Conservation (phyloP, 2,888 invertebrate genomes). For the Bhutanitis thaidina region DNA sequence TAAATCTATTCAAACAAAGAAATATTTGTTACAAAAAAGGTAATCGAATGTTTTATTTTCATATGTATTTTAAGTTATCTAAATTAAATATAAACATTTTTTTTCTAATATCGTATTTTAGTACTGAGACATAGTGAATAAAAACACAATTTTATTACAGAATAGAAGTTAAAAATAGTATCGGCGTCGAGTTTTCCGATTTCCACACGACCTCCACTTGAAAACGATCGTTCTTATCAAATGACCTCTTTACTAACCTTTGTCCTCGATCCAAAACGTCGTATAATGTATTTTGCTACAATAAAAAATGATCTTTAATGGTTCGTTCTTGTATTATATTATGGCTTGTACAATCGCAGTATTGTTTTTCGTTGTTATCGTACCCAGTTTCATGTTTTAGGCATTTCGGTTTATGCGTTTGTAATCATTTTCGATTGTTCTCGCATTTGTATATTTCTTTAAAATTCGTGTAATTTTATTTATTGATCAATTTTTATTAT, state of each 20-base stretch:
- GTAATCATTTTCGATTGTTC: slow-evolving; percentile 44
- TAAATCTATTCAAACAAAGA: too few relatives aligned
- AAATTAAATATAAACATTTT: too few relatives aligned
- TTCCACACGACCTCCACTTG: slow-evolving; percentile 61
- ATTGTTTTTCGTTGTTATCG: slow-evolving; percentile 58
- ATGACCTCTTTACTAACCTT: slow-evolving; percentile 68
- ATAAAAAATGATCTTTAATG: slow-evolving; percentile 33
- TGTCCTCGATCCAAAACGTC: slow-evolving; percentile 34
- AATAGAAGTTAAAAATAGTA: slow-evolving; percentile 25
- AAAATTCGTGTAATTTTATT: not conserved
- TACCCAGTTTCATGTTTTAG: slow-evolving; percentile 50
- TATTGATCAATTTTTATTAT: too few relatives aligned
- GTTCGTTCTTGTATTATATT: slow-evolving; percentile 27
- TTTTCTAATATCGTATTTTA: too few relatives aligned
- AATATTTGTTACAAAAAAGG: too few relatives aligned
- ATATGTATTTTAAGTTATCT: too few relatives aligned
- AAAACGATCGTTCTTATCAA: slow-evolving; percentile 57
- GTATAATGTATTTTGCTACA: slow-evolving; percentile 25
- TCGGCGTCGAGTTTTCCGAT: slow-evolving; percentile 45
- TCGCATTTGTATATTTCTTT: slow-evolving; percentile 22
- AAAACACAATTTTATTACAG: not conserved
- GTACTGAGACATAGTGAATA: not conserved
- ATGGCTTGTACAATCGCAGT: slow-evolving; percentile 26
- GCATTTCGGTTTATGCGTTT: slow-evolving; percentile 50
- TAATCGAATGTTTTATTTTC: too few relatives aligned